Base-by-base conservation (phyloP, 2,797 vertebrate species). In the Oryzias dopingdopingensis region DNA sequence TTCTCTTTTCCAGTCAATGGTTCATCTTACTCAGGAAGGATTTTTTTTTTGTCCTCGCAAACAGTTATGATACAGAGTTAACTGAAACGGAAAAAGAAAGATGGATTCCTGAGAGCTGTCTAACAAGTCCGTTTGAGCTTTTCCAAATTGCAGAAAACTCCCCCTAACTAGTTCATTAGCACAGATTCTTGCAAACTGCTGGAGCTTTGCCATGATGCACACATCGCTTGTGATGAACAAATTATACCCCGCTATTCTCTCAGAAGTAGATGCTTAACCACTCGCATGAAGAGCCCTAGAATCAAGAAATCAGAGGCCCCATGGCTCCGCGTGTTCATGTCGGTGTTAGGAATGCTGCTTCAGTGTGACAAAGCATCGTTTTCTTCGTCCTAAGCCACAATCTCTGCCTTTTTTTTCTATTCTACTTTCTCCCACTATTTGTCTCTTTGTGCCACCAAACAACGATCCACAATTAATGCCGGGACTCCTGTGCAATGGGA, bases 201-300 rank as follows among this genome's bases (percentile, higher is more conserved):
- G 74, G 84, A 74, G 78, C 77, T 55, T 29, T 66, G 80, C 82
- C 72, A 57, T 45, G 65, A 73, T 22, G 40, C 42, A 2, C 62
- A 73, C 80, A 59, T 61, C 42, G 70, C 67, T 74, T 16, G 45
- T 77, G 80, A 84, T 66, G 81, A 81, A 79, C 70, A 88, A 86
- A 87, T 89, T 85, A 81, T 75, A 85, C 77, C 83, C 80, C 65
- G 48, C 79, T 65, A 79, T 86, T 88, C 73, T 81, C 66, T 79
- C 61, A 77, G 75, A 84, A 88, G 85, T 78, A 67, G 80, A 81
- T 23, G 78, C 79, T 88, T 87, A 83, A 79, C 82, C 85, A 87
- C 85, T 88, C 72, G 76, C 51, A 57, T 82, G 83, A 79, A 85
- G 81, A 83, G 85, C 78, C 77, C 82, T 87, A 80, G 82, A 87